phyloP scores from a whole-genome alignment of 2,113 vertebrate species.

The Diadophis punctatus region DNA sequence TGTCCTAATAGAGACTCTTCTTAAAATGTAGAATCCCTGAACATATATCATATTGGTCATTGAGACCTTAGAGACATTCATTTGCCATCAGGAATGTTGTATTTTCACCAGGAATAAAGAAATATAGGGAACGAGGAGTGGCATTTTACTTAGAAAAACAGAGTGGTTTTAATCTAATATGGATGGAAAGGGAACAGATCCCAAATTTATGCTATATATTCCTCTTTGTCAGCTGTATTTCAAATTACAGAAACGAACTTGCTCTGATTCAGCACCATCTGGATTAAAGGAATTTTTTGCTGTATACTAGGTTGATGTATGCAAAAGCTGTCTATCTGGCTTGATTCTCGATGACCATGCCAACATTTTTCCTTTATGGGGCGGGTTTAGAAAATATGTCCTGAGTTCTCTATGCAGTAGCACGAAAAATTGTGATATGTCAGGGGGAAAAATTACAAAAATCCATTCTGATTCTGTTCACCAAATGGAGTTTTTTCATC shows the following conservation, averaged over 20 bases:
- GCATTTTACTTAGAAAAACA: background rate
- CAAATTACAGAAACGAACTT: background rate
- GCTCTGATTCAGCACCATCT: background rate
- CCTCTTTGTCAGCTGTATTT: background rate
- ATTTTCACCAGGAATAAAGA: background rate
- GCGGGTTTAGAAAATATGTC: background rate
- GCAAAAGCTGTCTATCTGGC: background rate
- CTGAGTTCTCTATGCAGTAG: background rate
- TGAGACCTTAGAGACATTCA: background rate
- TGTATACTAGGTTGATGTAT: background rate
- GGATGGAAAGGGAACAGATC: background rate
- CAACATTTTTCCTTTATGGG: background rate
- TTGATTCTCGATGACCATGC: background rate
- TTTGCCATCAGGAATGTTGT: background rate
- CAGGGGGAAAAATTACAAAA: background rate
- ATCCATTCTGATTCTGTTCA: background rate
- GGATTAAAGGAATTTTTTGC: background rate
- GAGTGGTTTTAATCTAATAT: background rate
- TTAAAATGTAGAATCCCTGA: background rate
- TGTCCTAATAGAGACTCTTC: background rate
- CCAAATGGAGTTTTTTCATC: background rate
- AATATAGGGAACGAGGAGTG: background rate
- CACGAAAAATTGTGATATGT: background rate
- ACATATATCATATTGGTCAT: background rate
- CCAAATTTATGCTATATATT: background rate